Percentiles rank a stretch among this genome's conserved stretches.
phyloP scores from a whole-genome alignment of 53 echinoderm and acorn worm genomes.

The Crossaster papposus region DNA sequence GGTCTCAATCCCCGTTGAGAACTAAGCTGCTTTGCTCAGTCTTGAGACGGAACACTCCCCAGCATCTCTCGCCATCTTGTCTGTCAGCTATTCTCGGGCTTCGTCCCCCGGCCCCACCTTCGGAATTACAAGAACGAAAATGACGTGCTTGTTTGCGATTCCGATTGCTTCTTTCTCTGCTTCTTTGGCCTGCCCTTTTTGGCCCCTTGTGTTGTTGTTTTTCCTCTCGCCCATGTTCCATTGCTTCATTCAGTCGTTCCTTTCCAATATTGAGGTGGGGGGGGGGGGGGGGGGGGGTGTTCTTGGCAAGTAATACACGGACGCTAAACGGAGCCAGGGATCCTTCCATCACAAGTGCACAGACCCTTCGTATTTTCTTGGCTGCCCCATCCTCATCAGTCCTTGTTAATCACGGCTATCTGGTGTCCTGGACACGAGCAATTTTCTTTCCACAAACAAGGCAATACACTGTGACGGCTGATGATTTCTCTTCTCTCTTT shows the following conservation, averaged over 20 bases:
- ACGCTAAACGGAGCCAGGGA: not conserved
- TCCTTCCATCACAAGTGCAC: conserved; percentile 31
- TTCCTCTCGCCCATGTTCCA: not conserved
- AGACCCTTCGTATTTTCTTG: conserved; percentile 3
- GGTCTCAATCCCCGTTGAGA: not conserved
- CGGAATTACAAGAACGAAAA: conserved; percentile 30
- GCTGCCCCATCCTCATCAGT: conserved; percentile 4
- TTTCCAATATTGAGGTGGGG: no score
- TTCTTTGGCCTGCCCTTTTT: conserved; percentile 23
- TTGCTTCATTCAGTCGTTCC: not conserved
- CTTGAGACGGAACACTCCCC: not conserved
- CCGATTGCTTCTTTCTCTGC: not conserved
- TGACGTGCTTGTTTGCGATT: not conserved
- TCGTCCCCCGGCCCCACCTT: not conserved
- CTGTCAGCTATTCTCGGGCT: not conserved
- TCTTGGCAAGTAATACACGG: conserved; percentile 9
- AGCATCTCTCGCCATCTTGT: conserved; percentile 2
- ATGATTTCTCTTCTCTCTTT: conserved; percentile 8
- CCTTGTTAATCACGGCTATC: conserved; percentile 54
- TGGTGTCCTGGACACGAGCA: conserved; percentile 47
- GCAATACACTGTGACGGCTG: conserved; percentile 34
- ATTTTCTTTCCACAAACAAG: conserved; percentile 59
- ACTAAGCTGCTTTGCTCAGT: not conserved
- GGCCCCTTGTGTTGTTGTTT: not conserved
- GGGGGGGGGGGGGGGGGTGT: no score